Conservation (phyloP, 2,888 invertebrate genomes). For the Heteromurus nitidus region DNA sequence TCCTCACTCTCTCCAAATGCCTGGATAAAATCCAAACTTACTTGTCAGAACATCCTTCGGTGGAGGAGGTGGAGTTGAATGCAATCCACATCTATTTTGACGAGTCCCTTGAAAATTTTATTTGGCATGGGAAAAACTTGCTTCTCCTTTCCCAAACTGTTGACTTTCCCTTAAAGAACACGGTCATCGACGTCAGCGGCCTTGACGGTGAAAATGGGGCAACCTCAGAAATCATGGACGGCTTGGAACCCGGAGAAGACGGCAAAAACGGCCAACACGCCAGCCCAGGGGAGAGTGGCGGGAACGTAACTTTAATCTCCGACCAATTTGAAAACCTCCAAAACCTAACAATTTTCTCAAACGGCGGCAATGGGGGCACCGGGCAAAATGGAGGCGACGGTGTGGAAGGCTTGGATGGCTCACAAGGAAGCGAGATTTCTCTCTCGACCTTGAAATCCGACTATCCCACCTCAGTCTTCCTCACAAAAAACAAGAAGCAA, state of each 20-base stretch:
- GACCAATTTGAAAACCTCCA: constrained; percentile 69
- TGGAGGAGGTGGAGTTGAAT: constrained; percentile 73
- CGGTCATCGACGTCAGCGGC: constrained; percentile 73
- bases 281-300: constrained; percentile 74
- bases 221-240: neutral
- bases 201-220: constrained; percentile 16
- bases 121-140: constrained; percentile 73
- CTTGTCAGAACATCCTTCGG: neutral
- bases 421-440: neutral
- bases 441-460: neutral
- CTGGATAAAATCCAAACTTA: neutral
- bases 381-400: constrained; percentile 74
- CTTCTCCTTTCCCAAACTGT: constrained; percentile 67
- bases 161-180: constrained; percentile 65
- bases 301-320: constrained; percentile 72
- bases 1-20: neutral
- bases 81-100: constrained; percentile 68
- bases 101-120: constrained; percentile 54
- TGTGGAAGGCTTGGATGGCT: constrained; percentile 65
- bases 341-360: constrained; percentile 71
- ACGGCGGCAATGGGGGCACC: constrained; percentile 73
- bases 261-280: constrained; percentile 70
- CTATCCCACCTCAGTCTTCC: too few species aligned
- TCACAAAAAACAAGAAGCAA: too few species aligned
- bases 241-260: neutral